Conservation (phyloP, 2,113 vertebrate genomes). For the Lepus timidus region DNA sequence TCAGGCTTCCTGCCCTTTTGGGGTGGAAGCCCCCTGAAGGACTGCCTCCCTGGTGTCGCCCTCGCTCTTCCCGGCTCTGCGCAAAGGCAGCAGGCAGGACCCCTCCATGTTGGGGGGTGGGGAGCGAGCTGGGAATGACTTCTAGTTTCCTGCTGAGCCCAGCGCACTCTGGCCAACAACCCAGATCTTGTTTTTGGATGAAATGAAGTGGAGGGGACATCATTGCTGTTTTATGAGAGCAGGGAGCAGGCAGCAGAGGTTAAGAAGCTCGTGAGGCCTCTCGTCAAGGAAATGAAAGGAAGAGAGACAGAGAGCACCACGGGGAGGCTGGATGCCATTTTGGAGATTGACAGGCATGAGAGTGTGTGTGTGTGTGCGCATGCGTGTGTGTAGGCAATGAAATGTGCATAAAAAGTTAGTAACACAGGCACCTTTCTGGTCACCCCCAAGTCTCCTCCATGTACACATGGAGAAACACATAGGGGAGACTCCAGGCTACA, state of each 20-base stretch:
- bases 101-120: neutral
- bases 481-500: neutral
- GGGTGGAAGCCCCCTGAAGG: neutral
- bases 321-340: neutral
- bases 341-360: neutral
- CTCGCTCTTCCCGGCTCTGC: neutral
- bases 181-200: conserved; percentile 60
- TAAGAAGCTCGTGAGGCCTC: conserved; percentile 52
- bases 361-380: neutral
- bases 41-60: neutral
- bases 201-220: neutral
- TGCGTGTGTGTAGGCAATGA: neutral
- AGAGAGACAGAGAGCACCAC: neutral
- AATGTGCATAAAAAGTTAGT: neutral
- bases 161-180: neutral
- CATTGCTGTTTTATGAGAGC: conserved; percentile 47
- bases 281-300: conserved; percentile 65
- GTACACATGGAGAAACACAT: neutral
- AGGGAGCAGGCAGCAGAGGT: neutral
- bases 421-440: neutral
- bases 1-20: neutral
- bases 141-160: neutral
- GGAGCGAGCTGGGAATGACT: neutral
- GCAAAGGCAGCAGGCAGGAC: conserved; percentile 36
- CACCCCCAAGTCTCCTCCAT: neutral